Evolutionary conservation across 2,113 vertebrate species (phyloP), one percentile per base, ranked within the genome.

Genomic region (Scortum barcoo): DNA sequence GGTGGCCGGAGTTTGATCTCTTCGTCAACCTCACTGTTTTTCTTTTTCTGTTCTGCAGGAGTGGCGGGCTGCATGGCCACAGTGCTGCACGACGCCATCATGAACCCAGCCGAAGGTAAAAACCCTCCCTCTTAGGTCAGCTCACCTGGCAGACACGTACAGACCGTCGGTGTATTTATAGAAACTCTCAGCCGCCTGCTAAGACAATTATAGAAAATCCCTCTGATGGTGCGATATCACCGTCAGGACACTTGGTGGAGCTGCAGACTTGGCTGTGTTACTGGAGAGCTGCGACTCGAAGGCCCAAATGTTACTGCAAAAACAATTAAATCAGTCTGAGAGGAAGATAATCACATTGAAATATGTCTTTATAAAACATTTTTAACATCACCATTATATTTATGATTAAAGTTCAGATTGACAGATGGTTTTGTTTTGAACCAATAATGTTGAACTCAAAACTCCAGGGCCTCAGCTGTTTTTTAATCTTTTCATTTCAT

Each of bases 81-180:
- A 0, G 91, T 99, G 44, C 96, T 99, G 24, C 98, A 99, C 0
- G 98, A 99, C 10, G 97, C 97, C 0, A 94, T 98, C 81, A 99
- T 99, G 98, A 99, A 99, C 84, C 98, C 98, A 0, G 98, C 98
- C 3, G 98, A 99, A 98, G 98, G 98, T 99, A 97, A 95, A 38
- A 4, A 2, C n/a, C n/a, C 26, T 50, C 20, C 7, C 3, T 30
- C 38, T 12, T 20, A 11, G 38, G n/a, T 67, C 0, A 0, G 50
- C 60, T 73, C 30, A 65, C 69, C 36, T 48, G 48, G 69, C 44
- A 30, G 8, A 57, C 12, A 57, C 57, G 36, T 17, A 10, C 57
- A 33, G 28, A 62, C 16, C 42, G 3, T 51, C 9, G 6, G 24
- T 67, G 19, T 81, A 12, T 72, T 73, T 65, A 56, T 42, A 46